Evolutionary conservation across 2,797 vertebrate species (phyloP), one percentile per base, ranked within the genome.

Genomic region (Eupleurogrammus muticus): DNA sequence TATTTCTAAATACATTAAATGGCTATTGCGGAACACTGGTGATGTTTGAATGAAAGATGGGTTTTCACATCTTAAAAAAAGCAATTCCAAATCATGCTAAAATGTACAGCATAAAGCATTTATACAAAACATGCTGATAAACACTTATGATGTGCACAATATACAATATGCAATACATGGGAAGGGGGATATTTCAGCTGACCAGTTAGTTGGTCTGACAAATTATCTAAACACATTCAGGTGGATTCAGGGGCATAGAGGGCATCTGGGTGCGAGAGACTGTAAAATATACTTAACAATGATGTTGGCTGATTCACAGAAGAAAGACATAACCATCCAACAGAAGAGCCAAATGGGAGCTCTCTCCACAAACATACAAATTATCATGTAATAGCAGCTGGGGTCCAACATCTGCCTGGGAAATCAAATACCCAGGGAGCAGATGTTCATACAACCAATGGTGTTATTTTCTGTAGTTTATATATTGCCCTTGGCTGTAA

Each of bases 371-470:
- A 96, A 96, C 94, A 96, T 93, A 96, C 95, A 96, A 96, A 97
- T 94, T 94, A 95, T 96, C 93, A 93, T 94, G 92, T 95, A 95
- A 95, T 96, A 97, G 95, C 96, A 97, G 95, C 95, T 97, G 96
- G 95, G 95, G 92, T 94, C 93, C 93, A 96, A 97, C 97, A 97
- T 97, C 97, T 98, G 96, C 95, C 94, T 96, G 87, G 90, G 90
- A 94, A 96, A 96, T 96, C 95, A 94, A 95, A 96, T 91, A 94
- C 94, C 95, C 94, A 87, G 94, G 92, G 95, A 97, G 93, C 96
- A 97, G 96, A 97, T 96, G 96, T 94, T 95, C 92, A 88, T 93
- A 93, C 93, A 95, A 93, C 92, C 92, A 94, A 92, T 92, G 92
- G 94, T 95, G 95, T 95, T 96, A 95, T 96, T 96, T 90, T 89